phyloP scores from a whole-genome alignment of 2,113 vertebrate species.

The Pteropus alecto region DNA sequence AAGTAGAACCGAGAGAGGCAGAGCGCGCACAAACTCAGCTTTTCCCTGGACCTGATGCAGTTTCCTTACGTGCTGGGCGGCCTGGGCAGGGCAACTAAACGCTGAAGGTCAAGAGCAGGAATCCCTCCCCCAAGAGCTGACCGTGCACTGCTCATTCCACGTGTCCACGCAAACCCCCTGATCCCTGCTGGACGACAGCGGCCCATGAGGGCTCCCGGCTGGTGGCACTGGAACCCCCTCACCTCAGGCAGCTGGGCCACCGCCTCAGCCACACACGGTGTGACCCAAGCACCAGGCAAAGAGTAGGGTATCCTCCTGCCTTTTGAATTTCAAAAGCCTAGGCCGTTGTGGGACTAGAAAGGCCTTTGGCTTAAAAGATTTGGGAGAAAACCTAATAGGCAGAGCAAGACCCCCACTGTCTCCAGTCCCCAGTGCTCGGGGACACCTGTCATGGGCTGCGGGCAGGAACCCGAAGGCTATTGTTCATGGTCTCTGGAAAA shows the following conservation, averaged over 20 bases:
- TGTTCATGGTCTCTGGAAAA: background rate
- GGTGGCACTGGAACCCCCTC: rapidly evolving
- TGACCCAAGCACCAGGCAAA: background rate
- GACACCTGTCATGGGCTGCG: background rate
- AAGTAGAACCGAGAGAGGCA: too few species aligned
- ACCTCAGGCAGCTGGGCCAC: background rate
- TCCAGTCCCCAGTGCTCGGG: rapidly evolving
- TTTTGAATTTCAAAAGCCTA: slow-evolving; percentile 4
- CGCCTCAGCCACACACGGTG: background rate
- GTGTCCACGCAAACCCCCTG: too few species aligned
- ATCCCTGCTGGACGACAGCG: too few species aligned
- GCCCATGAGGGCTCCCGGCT: too few species aligned
- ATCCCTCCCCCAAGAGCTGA: background rate
- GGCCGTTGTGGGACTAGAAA: background rate
- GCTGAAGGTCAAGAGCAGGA: background rate
- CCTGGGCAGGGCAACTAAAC: background rate
- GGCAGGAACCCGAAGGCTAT: background rate
- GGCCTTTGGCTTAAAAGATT: background rate
- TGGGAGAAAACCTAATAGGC: background rate
- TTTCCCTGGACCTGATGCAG: background rate
- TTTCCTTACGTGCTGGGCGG: background rate
- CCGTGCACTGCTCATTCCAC: background rate
- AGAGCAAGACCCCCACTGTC: background rate
- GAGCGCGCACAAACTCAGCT: background rate
- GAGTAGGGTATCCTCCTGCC: background rate